Evolutionary conservation across 2,797 vertebrate genomes (phyloP).

Genomic region (Forpus xanthops): DNA sequence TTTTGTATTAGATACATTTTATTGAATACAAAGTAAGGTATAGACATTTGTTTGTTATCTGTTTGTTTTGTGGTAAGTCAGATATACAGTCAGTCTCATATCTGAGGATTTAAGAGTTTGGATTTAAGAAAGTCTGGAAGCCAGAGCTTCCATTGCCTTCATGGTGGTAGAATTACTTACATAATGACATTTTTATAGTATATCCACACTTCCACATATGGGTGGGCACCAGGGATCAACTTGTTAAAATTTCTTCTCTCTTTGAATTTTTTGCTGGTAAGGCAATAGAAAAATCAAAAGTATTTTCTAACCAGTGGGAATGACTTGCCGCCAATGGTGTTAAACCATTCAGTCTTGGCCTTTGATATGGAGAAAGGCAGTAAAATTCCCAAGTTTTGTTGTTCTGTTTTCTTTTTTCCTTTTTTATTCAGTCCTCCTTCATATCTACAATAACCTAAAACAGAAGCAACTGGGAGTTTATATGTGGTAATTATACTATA

Average conservation of each 20-base stretch:
- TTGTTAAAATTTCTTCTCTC: background rate
- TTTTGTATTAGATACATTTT: background rate
- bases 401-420: background rate
- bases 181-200: background rate
- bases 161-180: background rate
- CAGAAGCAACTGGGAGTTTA: background rate
- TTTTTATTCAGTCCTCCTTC: background rate
- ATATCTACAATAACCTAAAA: background rate
- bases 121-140: background rate
- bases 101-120: background rate
- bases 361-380: background rate
- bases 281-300: background rate
- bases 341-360: background rate
- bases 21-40: background rate
- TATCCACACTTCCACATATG: background rate
- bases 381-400: background rate
- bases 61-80: background rate
- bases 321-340: background rate
- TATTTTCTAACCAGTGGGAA: background rate
- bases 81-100: background rate
- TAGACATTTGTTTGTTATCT: background rate
- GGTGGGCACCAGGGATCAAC: background rate
- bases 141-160: background rate
- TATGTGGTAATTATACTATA: background rate
- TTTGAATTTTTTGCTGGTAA: background rate